Conservation (phyloP, 2,888 invertebrate genomes). For the Cynaeus angustus region DNA sequence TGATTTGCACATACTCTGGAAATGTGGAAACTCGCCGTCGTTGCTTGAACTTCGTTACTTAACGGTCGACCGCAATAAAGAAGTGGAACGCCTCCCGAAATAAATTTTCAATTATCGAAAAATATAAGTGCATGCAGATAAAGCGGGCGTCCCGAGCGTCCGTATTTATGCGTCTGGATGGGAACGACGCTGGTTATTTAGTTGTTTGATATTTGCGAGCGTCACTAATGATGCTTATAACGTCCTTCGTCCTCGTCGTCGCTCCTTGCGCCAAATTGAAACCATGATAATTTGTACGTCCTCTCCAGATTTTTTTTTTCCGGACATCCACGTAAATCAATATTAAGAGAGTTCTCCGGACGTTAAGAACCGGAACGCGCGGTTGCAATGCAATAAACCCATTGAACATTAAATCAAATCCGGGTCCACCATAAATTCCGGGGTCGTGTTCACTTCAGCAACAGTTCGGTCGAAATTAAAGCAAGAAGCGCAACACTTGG, state of each 20-base stretch:
- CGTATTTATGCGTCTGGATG: slow-evolving; percentile 51
- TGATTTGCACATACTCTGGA: not conserved
- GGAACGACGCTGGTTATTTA: slow-evolving; percentile 38
- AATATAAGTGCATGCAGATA: slow-evolving; percentile 42
- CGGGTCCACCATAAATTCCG: slow-evolving; percentile 47
- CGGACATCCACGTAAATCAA: slow-evolving; percentile 24
- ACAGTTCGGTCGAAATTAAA: slow-evolving; percentile 63
- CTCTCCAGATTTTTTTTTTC: slow-evolving; percentile 6
- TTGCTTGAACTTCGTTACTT: slow-evolving; percentile 19
- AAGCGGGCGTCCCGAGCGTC: slow-evolving; percentile 30
- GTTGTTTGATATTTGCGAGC: slow-evolving; percentile 49
- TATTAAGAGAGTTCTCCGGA: slow-evolving; percentile 27
- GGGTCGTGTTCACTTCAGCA: slow-evolving; percentile 63
- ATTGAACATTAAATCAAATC: slow-evolving; percentile 63
- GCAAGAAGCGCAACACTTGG: slow-evolving; percentile 60
- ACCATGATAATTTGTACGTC: slow-evolving; percentile 25
- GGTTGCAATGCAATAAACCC: slow-evolving; percentile 61
- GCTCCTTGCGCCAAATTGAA: slow-evolving; percentile 21
- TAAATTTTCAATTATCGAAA: slow-evolving; percentile 47
- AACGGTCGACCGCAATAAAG: slow-evolving; percentile 19
- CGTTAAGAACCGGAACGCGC: slow-evolving; percentile 32
- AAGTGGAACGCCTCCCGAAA: slow-evolving; percentile 34
- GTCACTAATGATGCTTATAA: slow-evolving; percentile 52
- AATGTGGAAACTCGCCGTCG: not conserved
- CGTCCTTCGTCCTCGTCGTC: slow-evolving; percentile 13